These are phyloP conservation scores for Rhagonycha fulva DNA, from an alignment of 2,888 invertebrate species.

Conservation along the genomic window DNA sequence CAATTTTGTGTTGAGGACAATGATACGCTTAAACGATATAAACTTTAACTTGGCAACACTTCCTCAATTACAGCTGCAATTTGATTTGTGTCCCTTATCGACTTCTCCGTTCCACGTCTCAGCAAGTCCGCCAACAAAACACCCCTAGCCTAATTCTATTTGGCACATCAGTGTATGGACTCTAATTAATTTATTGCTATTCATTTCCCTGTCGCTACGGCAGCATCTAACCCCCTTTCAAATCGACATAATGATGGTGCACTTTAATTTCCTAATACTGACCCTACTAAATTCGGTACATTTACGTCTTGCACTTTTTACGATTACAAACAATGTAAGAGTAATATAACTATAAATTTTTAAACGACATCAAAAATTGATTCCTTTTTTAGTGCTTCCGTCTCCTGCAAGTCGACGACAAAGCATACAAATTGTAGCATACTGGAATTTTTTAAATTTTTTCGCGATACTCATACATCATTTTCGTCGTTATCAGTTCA, in stretches of 20 bases:
- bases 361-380: neutral
- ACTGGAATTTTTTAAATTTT: neutral
- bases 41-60: constrained; percentile 18
- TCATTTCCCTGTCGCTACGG: constrained; percentile 42
- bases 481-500: constrained; percentile 22
- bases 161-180: constrained; percentile 45
- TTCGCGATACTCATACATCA: constrained; percentile 29
- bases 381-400: neutral
- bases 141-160: constrained; percentile 39
- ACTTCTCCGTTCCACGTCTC: constrained; percentile 26
- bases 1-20: neutral
- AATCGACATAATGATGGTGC: constrained; percentile 9
- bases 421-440: neutral
- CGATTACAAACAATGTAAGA: neutral
- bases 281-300: neutral
- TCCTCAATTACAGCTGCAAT: constrained; percentile 26
- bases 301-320: neutral
- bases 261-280: constrained; percentile 14
- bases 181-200: constrained; percentile 52
- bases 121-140: constrained; percentile 35
- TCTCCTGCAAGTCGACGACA: neutral
- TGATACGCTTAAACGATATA: constrained; percentile 10
- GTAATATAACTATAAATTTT: neutral
- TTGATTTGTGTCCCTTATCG: constrained; percentile 34
- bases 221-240: constrained; percentile 20